These are phyloP conservation scores for Plutomurus gul DNA, from an alignment of 1,140 invertebrate species.

Conservation along the genomic window DNA sequence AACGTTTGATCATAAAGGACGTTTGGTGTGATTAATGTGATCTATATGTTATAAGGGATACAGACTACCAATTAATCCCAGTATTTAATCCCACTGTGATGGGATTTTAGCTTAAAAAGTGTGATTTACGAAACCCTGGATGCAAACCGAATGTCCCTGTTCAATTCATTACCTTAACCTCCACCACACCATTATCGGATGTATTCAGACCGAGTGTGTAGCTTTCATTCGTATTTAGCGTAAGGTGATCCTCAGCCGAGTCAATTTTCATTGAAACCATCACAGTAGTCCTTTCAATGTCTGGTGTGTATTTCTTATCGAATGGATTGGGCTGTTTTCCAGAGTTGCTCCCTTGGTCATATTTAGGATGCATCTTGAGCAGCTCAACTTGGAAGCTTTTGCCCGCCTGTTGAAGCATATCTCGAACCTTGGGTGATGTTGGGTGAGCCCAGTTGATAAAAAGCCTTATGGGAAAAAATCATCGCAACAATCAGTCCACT, in stretches of 20 bases:
- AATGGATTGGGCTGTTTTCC: constrained; percentile 53
- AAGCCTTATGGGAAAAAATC: constrained; percentile 38
- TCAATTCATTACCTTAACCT: constrained; percentile 61
- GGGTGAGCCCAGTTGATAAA: constrained; percentile 54
- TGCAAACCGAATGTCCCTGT: too few relatives aligned
- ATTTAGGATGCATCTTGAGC: constrained; percentile 53
- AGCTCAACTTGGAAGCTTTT: constrained; percentile 53
- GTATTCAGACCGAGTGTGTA: constrained; percentile 65
- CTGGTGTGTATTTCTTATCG: constrained; percentile 52
- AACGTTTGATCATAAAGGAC: too few relatives aligned
- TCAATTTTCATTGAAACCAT: constrained; percentile 54
- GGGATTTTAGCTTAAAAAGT: too few relatives aligned
- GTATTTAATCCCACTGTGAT: too few relatives aligned
- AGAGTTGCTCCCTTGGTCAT: constrained; percentile 34
- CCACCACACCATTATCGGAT: constrained; percentile 54
- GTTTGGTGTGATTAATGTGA: too few relatives aligned
- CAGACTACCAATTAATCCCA: too few relatives aligned
- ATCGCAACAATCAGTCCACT: neutral
- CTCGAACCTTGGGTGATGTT: constrained; percentile 49
- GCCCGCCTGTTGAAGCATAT: constrained; percentile 54
- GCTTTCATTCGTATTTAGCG: constrained; percentile 70
- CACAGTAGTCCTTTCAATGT: constrained; percentile 54
- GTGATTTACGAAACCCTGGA: too few relatives aligned
- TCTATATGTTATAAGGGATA: too few relatives aligned
- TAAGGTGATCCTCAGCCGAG: constrained; percentile 58